phyloP scores from a whole-genome alignment of 2,888 invertebrate species.

The Campoletis raptor region DNA sequence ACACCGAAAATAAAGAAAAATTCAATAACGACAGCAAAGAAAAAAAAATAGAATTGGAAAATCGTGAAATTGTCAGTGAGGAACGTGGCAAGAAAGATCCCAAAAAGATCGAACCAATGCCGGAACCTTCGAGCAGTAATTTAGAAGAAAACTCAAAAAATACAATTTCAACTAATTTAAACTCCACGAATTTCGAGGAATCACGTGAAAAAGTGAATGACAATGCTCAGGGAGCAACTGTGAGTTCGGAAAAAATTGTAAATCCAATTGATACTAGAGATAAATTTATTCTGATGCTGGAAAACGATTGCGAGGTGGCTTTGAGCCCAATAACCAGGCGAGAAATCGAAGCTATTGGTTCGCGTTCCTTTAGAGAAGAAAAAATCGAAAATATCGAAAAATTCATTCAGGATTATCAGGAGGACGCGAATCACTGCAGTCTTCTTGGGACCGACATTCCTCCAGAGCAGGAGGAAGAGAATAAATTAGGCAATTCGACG shows the following conservation, averaged over 20 bases:
- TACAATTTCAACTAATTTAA: conserved; percentile 7
- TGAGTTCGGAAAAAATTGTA: neutral
- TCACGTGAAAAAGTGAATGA: neutral
- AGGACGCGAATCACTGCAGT: conserved; percentile 12
- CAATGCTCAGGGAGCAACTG: neutral
- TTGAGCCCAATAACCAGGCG: conserved; percentile 16
- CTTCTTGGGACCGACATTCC: conserved; percentile 14
- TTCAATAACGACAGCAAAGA: neutral
- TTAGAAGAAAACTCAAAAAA: neutral
- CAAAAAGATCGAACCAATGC: neutral
- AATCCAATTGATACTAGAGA: conserved; percentile 19
- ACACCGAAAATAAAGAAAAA: neutral
- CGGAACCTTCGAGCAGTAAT: conserved; percentile 14
- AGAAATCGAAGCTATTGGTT: conserved; percentile 27
- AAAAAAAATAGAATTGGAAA: neutral
- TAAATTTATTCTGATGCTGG: conserved; percentile 43
- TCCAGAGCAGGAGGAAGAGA: conserved; percentile 11
- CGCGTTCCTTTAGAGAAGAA: conserved; percentile 68
- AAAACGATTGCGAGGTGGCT: conserved; percentile 46
- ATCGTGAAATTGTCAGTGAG: neutral
- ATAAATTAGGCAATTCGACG: conserved; percentile 47
- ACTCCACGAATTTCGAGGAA: neutral
- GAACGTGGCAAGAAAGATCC: neutral
- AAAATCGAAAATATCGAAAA: conserved; percentile 73
- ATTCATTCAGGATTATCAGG: conserved; percentile 70